These are phyloP conservation scores for Vireo griseus DNA, from an alignment of 2,797 vertebrate genomes.

Conservation along the genomic window DNA sequence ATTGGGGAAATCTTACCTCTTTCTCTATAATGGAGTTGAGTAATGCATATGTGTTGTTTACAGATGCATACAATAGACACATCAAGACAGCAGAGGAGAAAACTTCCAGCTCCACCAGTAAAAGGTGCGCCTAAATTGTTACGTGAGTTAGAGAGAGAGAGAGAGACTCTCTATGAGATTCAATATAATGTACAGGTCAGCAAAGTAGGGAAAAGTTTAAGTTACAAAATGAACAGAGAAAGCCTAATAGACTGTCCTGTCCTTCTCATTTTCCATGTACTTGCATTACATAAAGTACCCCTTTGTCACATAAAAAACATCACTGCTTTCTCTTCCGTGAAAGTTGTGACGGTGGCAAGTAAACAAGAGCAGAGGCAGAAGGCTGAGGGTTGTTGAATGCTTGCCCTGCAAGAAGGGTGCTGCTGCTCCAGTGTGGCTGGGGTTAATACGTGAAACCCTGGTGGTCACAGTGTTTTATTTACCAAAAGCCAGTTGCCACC, in stretches of 20 bases:
- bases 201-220: neutral
- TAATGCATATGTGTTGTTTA: slow-evolving; percentile 28
- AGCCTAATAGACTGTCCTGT: neutral
- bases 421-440: neutral
- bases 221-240: neutral
- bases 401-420: neutral
- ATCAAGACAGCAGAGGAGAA: slow-evolving; percentile 94
- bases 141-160: neutral
- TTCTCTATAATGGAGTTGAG: neutral
- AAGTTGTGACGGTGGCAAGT: neutral
- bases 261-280: neutral
- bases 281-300: neutral
- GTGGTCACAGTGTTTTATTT: neutral
- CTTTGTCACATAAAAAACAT: neutral
- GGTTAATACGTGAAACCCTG: neutral
- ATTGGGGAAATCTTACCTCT: neutral
- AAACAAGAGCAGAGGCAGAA: neutral
- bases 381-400: neutral
- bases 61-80: slow-evolving; percentile 94
- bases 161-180: neutral
- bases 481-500: neutral
- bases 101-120: slow-evolving; percentile 90
- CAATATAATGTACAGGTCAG: neutral
- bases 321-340: neutral
- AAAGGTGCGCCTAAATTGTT: slow-evolving; percentile 77